A percentile compares a stretch with the other conserved stretches of the same genome.
These are phyloP conservation scores for Oreotrochilus melanogaster DNA, from an alignment of 2,113 vertebrate genomes.

Conservation along the genomic window DNA sequence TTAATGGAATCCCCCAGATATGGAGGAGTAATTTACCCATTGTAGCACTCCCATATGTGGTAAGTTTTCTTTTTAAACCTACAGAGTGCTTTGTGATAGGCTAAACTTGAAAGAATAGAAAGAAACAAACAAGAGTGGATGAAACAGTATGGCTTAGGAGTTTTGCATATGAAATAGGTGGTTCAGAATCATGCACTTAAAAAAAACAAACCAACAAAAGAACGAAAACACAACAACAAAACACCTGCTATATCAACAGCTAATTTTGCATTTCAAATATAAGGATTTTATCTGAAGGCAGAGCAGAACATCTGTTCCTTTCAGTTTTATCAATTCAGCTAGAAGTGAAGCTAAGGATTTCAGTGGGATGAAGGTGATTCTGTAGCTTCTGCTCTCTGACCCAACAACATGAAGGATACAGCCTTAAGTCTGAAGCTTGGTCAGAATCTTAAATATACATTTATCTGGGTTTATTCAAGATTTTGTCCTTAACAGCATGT, in stretches of 20 bases:
- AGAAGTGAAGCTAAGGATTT: not conserved
- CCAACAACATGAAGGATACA: not conserved
- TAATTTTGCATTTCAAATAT: not conserved
- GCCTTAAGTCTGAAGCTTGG: not conserved
- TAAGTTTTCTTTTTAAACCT: not conserved
- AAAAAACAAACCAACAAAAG: not conserved
- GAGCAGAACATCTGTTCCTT: not conserved
- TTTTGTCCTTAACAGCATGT: not conserved
- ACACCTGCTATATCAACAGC: not conserved
- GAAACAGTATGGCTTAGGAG: not conserved
- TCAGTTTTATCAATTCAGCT: not conserved
- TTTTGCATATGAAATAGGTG: not conserved
- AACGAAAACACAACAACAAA: too few species aligned
- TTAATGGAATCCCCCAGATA: not conserved
- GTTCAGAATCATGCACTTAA: not conserved
- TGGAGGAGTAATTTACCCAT: not conserved
- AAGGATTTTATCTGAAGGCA: not conserved
- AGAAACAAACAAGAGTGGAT: not conserved
- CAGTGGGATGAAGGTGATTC: not conserved
- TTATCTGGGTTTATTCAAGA: not conserved
- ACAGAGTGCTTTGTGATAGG: not conserved
- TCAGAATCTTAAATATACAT: not conserved
- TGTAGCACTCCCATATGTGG: not conserved
- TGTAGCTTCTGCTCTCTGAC: not conserved
- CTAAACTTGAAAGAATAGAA: not conserved